Evolutionary conservation across 2,888 invertebrate species (phyloP).

Genomic region (Polia nebulosa): DNA sequence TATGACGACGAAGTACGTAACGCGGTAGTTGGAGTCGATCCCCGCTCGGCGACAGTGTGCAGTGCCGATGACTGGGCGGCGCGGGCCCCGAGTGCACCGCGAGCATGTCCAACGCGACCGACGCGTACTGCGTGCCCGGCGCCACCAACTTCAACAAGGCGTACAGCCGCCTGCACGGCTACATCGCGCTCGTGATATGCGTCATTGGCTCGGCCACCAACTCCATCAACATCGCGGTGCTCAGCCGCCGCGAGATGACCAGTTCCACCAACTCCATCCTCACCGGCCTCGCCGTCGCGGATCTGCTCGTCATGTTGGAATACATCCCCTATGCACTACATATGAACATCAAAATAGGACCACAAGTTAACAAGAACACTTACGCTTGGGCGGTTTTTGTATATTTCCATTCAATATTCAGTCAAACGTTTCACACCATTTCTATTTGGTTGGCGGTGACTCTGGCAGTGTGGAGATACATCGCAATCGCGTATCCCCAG

Average conservation of each 20-base stretch:
- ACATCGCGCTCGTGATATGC: constrained; percentile 96
- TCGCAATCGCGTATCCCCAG: constrained; percentile 96
- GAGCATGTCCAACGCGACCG: constrained; percentile 84
- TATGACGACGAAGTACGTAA: constrained; percentile 64
- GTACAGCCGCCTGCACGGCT: constrained; percentile 95
- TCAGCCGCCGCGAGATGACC: constrained; percentile 97
- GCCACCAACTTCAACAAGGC: constrained; percentile 92
- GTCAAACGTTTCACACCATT: constrained; percentile 97
- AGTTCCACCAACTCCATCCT: constrained; percentile 98
- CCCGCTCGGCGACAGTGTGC: constrained; percentile 44
- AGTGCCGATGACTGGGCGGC: constrained; percentile 74
- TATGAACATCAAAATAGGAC: constrained; percentile 93
- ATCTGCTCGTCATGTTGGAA: constrained; percentile 98
- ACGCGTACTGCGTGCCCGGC: constrained; percentile 90
- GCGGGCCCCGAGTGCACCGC: constrained; percentile 65
- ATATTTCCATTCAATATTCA: constrained; percentile 97
- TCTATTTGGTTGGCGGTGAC: constrained; percentile 98
- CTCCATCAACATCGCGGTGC: constrained; percentile 97
- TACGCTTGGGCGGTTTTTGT: constrained; percentile 96
- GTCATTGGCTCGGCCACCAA: constrained; percentile 97
- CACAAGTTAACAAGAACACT: constrained; percentile 88
- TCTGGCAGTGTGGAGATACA: constrained; percentile 97
- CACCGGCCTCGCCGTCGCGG: constrained; percentile 97
- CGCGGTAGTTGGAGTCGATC: constrained; percentile 56
- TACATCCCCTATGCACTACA: constrained; percentile 97